A percentile compares a stretch with the other conserved stretches of the same genome.
Conservation (phyloP, 2,797 vertebrate genomes). For the Betta splendens region DNA sequence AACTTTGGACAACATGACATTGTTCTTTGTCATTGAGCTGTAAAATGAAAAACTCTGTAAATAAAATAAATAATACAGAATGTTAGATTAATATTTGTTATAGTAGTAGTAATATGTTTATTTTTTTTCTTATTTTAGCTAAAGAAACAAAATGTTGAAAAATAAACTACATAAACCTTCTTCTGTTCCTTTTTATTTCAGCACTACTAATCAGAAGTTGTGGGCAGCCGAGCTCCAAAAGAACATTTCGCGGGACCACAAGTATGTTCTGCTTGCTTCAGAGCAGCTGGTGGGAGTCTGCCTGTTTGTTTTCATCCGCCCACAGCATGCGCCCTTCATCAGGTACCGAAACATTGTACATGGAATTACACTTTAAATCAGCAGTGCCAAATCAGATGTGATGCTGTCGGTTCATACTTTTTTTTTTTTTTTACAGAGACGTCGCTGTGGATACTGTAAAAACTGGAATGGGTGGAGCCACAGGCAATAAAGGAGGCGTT, state of each 20-base stretch:
- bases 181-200: constrained; percentile 59
- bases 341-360: constrained; percentile 41
- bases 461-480: constrained; percentile 98
- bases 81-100: too few relatives aligned
- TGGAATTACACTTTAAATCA: too few relatives aligned
- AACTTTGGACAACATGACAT: too few relatives aligned
- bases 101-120: too few relatives aligned
- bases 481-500: constrained; percentile 97
- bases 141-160: too few relatives aligned
- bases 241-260: constrained; percentile 94
- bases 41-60: too few relatives aligned
- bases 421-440: constrained; percentile 80
- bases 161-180: too few relatives aligned
- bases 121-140: background rate
- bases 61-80: too few relatives aligned
- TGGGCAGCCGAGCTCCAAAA: constrained; percentile 99
- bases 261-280: constrained; percentile 95
- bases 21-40: too few relatives aligned
- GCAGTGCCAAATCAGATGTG: background rate
- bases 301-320: constrained; percentile 96
- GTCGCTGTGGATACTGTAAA: constrained; percentile 98
- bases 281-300: constrained; percentile 98
- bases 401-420: background rate
- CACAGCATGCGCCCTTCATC: constrained; percentile 93
- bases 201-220: constrained; percentile 99